phyloP scores from a whole-genome alignment of 2,888 invertebrate genomes.

The Apomyelois bistriatella region DNA sequence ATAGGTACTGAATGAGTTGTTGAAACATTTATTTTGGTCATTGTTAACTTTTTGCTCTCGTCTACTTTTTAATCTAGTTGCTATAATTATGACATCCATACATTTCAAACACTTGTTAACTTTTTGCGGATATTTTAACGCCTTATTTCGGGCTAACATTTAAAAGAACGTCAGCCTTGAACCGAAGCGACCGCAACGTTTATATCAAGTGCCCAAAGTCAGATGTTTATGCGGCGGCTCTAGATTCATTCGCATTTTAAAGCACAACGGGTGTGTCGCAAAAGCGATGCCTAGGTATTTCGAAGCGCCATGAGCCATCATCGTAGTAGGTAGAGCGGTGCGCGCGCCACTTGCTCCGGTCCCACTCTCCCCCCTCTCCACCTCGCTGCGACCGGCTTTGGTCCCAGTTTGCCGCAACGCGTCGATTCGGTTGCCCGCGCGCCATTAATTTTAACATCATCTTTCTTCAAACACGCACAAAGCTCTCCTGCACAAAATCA shows the following conservation, averaged over 20 bases:
- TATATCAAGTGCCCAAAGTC: conserved; percentile 42
- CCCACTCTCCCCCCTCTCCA: conserved; percentile 51
- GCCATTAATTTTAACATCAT: conserved; percentile 41
- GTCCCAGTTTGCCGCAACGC: conserved; percentile 78
- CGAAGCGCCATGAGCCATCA: conserved; percentile 71
- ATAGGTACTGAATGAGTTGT: no score
- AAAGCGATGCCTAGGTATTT: conserved; percentile 72
- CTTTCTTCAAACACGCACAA: conserved; percentile 56
- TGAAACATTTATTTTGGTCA: not conserved
- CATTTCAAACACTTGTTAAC: conserved; percentile 6
- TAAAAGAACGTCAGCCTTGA: conserved; percentile 60
- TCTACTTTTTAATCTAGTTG: not conserved
- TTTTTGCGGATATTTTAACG: conserved; percentile 30
- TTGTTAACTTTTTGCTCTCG: not conserved
- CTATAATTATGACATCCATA: not conserved
- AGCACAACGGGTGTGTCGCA: conserved; percentile 70
- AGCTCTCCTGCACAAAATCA: conserved; percentile 41
- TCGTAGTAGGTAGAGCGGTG: conserved; percentile 71
- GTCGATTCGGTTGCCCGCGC: conserved; percentile 71
- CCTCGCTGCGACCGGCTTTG: conserved; percentile 57
- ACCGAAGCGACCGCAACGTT: conserved; percentile 50
- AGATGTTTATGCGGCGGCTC: conserved; percentile 45
- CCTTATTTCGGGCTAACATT: conserved; percentile 30
- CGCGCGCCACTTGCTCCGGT: conserved; percentile 71
- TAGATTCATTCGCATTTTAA: conserved; percentile 58